A percentile compares a stretch with the other conserved stretches of the same genome.
Conservation (phyloP, 2,888 invertebrate species). For the Cephalotes varians region DNA sequence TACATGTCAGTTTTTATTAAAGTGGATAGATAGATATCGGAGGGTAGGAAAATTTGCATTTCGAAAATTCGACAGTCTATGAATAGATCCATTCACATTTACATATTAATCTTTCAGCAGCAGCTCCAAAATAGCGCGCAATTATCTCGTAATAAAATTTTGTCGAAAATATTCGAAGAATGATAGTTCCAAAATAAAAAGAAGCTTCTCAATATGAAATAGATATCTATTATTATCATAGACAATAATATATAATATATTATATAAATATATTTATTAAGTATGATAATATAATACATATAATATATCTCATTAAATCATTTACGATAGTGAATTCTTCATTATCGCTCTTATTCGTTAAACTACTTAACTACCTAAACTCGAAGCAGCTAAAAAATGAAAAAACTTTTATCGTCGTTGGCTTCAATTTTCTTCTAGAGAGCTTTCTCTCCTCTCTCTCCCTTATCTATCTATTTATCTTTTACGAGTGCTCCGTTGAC, state of each 20-base stretch:
- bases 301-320: background rate
- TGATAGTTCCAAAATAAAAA: background rate
- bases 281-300: background rate
- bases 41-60: slow-evolving; percentile 33
- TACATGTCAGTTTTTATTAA: slow-evolving; percentile 35
- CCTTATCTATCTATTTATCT: background rate
- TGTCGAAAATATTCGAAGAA: background rate
- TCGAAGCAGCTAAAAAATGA: slow-evolving; percentile 17
- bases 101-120: slow-evolving; percentile 37
- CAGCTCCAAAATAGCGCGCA: background rate
- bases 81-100: slow-evolving; percentile 18
- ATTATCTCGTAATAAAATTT: slow-evolving; percentile 1
- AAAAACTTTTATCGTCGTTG: slow-evolving; percentile 27
- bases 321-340: background rate
- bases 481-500: background rate
- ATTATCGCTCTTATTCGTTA: slow-evolving; percentile 12
- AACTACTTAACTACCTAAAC: too few species aligned
- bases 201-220: background rate
- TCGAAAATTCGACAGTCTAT: slow-evolving; percentile 13
- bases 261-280: background rate
- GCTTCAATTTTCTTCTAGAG: slow-evolving; percentile 9
- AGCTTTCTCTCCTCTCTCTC: background rate
- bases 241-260: background rate
- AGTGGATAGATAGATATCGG: slow-evolving; percentile 6
- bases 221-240: background rate